Evolutionary conservation across 2,797 vertebrate genomes (phyloP), one percentile per base, ranked within the genome.

Genomic region (Graptemys geographica): DNA sequence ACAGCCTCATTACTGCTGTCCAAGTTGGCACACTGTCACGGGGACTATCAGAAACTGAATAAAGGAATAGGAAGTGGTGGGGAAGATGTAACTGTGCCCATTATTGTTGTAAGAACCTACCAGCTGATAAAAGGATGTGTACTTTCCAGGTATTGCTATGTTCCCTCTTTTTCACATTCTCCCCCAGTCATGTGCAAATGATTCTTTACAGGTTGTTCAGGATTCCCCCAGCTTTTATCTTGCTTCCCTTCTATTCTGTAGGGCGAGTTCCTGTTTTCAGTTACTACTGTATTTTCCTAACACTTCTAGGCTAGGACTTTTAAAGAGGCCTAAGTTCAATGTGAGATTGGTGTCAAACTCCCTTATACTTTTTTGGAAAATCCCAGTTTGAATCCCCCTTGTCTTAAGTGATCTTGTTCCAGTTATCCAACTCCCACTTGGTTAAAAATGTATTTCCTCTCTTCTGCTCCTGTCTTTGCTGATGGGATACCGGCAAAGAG

Each of bases 261-360:
- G 55, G n/a, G 87, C 80, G 27, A 16, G 25, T 87, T 94, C 78
- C 53, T 74, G 27, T 78, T 41, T 59, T 81, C 25, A 82, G 52
- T 52, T 25, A 12, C 52, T 41, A 15, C 21, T 82, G 41, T 44
- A 47, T 78, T 78, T 78, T 49, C 25, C 33, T 69, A 27, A 51
- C 51, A 33, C 21, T 79, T 28, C 53, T 25, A 56, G 65, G 55
- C 41, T 57, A 16, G n/a, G 44, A 15, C 25, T 55, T 33, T 80
- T 69, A n/a, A 41, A 0, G 1, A 59, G 62, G 3, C 3, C 0
- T 74, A 49, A 15, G 25, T 12, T 76, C 41, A 47, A 16, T 47
- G 25, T 15, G 72, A 76, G 44, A 15, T 25, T 21, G 72, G 72
- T 47, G 25, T 47, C 27, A 47, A 47, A 76, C 23, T 76, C 44